Percentiles rank a stretch among this genome's conserved stretches.
These are phyloP conservation scores for Kuschelorhynchus macadamiae DNA, from an alignment of 2,888 invertebrate species.

Conservation along the genomic window DNA sequence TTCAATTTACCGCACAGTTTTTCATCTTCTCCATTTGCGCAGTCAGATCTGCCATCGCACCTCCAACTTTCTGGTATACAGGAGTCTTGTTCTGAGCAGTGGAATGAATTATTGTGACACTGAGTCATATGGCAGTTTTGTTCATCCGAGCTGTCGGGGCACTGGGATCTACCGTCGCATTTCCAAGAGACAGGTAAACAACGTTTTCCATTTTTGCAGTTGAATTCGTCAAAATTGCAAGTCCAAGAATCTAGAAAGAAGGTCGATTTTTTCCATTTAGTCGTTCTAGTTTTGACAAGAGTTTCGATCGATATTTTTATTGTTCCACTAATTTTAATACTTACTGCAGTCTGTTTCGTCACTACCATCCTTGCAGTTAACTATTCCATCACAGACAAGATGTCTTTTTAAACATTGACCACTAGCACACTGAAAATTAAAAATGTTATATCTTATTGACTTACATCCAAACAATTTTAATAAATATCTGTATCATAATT, in stretches of 20 bases:
- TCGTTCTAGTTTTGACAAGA: too few relatives aligned
- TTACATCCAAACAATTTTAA: neutral
- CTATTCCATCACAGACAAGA: constrained; percentile 75
- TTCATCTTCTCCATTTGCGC: constrained; percentile 74
- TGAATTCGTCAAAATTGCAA: constrained; percentile 73
- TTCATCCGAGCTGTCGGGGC: constrained; percentile 73
- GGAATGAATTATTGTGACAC: constrained; percentile 72
- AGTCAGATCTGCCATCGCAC: constrained; percentile 74
- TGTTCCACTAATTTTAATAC: too few relatives aligned
- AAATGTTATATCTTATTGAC: neutral
- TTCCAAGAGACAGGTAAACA: constrained; percentile 74
- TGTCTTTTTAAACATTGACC: constrained; percentile 74
- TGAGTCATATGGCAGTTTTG: constrained; percentile 69
- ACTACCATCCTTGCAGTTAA: constrained; percentile 75
- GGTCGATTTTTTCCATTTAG: neutral
- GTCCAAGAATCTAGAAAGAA: constrained; percentile 63
- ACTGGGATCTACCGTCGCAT: constrained; percentile 74
- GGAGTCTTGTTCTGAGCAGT: constrained; percentile 73
- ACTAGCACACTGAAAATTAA: constrained; percentile 69
- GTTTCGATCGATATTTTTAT: too few relatives aligned
- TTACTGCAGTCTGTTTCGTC: constrained; percentile 74
- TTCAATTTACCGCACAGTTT: constrained; percentile 71
- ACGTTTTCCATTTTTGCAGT: constrained; percentile 67
- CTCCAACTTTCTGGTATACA: constrained; percentile 74
- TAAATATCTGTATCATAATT: too few relatives aligned